These are phyloP conservation scores for Diorhabda carinulata DNA, from an alignment of 1,140 invertebrate species.

Conservation along the genomic window DNA sequence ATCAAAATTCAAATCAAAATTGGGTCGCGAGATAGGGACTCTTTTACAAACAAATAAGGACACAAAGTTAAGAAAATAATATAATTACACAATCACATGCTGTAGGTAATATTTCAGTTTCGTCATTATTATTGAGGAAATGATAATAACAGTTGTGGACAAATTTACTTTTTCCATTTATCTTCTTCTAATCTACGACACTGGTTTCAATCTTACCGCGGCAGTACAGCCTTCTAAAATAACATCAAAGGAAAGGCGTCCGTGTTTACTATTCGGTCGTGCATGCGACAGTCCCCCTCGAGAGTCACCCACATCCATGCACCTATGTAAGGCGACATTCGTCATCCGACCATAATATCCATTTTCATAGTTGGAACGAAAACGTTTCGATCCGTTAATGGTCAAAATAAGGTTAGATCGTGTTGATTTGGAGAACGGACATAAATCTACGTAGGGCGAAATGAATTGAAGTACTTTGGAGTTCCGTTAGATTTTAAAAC, in stretches of 20 bases:
- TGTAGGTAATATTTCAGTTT: too few relatives aligned
- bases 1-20: too few relatives aligned
- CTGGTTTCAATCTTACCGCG: not conserved
- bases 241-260: not conserved
- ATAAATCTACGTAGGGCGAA: not conserved
- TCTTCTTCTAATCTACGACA: not conserved
- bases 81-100: too few relatives aligned
- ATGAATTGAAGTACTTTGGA: too few relatives aligned
- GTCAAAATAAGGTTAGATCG: not conserved
- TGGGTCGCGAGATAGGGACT: too few relatives aligned
- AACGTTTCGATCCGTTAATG: not conserved
- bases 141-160: too few relatives aligned
- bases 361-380: not conserved
- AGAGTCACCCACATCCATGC: not conserved
- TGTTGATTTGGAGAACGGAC: not conserved
- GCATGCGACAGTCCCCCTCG: not conserved
- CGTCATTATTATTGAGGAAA: too few relatives aligned
- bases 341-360: conserved; percentile 2
- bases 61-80: too few relatives aligned
- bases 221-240: not conserved
- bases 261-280: not conserved
- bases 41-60: too few relatives aligned
- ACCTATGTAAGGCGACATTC: not conserved
- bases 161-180: too few relatives aligned
- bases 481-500: too few relatives aligned